These are phyloP conservation scores for Archips xylosteana DNA, from an alignment of 2,888 invertebrate species.

Conservation along the genomic window DNA sequence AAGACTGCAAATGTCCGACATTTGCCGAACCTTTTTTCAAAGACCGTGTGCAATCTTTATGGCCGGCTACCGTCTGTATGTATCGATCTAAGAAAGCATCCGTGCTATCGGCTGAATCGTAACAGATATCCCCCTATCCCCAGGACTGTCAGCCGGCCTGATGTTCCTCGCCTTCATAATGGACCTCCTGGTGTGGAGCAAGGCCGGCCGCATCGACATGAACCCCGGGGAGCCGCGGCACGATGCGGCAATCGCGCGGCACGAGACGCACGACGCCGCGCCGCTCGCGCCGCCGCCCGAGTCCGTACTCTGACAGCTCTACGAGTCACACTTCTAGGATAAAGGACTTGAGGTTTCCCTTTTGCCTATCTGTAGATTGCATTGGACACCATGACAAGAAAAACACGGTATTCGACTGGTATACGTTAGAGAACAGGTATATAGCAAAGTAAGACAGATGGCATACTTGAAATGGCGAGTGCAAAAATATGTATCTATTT, in stretches of 20 bases:
- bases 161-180: slow-evolving; percentile 95
- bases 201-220: slow-evolving; percentile 93
- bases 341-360: neutral
- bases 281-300: slow-evolving; percentile 45
- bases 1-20: too few species aligned
- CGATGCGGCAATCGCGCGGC: slow-evolving; percentile 44
- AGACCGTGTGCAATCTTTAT: too few species aligned
- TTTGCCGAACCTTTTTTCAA: too few species aligned
- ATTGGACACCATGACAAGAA: neutral
- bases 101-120: neutral
- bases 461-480: too few species aligned
- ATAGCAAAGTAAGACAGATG: too few species aligned
- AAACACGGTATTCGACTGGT: neutral
- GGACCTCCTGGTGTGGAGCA: slow-evolving; percentile 95
- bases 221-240: slow-evolving; percentile 76
- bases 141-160: slow-evolving; percentile 94
- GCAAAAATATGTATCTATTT: too few species aligned
- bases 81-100: too few species aligned
- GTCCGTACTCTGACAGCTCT: slow-evolving; percentile 73
- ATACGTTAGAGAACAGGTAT: too few species aligned
- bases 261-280: slow-evolving; percentile 42
- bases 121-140: slow-evolving; percentile 41
- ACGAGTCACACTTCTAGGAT: slow-evolving; percentile 67
- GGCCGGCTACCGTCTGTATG: too few species aligned
- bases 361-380: neutral